Base-by-base conservation (phyloP, 2,797 vertebrate species). In the Parambassis ranga region DNA sequence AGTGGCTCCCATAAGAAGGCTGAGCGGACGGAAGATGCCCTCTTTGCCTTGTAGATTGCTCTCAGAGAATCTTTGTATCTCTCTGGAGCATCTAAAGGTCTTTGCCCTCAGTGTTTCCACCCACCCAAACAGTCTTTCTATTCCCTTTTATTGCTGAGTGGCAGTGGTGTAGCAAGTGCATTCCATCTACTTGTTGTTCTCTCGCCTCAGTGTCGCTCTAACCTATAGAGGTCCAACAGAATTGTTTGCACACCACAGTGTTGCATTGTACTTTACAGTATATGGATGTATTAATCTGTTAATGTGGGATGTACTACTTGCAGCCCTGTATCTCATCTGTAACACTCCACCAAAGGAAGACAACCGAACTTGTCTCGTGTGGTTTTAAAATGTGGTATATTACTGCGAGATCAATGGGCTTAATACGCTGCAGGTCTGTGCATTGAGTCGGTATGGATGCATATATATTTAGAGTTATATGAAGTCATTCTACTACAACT, bases 21-120 rank as follows among this genome's bases (percentile, higher is more conserved):
- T 0, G 95, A 96, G 74, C 93, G 92, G 56, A 94, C 94, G 0
- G 97, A 98, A 85, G 97, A 98, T 0, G 92, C 95, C 66, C 96
- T 99, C 74, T 99, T 98, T 66, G 95, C 96, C 82, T 93, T 99
- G 93, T 94, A 93, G 86, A 82, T 76, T 69, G 24, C 71, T 65
- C 44, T 42, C 43, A n/a, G 51, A 56, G 62, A 90, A 83, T 63
- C 53, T 55, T 15, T 1, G 27, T 57, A 48, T 24, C 75, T 66
- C 55, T 48, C 18, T n/a, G 11, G 57, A 61, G 36, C 35, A 26
- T 64, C 47, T 57, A 10, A 58, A 74, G 70, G 61, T 68, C 62
- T 30, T 57, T 2, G 18, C 18, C 39, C 44, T 20, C 16, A 51
- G 57, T 28, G 38, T 39, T n/a, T 37, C 65, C n/a, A n/a, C 43